Evolutionary conservation across 2,113 vertebrate genomes (phyloP).

Genomic region (Caloenas nicobarica): DNA sequence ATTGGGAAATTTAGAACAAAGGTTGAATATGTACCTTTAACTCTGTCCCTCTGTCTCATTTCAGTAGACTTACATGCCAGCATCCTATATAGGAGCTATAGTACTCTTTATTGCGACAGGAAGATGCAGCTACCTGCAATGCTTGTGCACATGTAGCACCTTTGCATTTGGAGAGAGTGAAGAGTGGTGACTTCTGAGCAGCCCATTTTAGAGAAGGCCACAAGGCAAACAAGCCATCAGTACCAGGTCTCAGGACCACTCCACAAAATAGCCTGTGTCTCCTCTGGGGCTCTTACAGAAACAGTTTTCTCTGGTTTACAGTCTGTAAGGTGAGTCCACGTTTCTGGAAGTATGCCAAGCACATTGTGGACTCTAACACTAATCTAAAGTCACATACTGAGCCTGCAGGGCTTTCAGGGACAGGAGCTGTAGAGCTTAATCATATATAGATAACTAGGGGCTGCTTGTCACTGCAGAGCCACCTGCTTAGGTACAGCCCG

Average conservation of each 20-base stretch:
- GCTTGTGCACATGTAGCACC: not conserved
- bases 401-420: not conserved
- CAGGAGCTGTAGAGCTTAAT: not conserved
- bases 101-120: not conserved
- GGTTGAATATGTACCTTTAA: not conserved
- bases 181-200: not conserved
- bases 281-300: not conserved
- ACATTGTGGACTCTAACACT: not conserved
- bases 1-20: not conserved
- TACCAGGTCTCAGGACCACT: rapidly evolving
- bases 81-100: not conserved
- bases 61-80: not conserved
- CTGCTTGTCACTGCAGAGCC: not conserved
- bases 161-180: not conserved
- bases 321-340: not conserved
- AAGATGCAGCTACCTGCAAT: not conserved
- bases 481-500: slow-evolving; percentile 10
- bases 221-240: not conserved
- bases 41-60: not conserved
- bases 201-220: not conserved
- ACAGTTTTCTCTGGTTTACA: not conserved
- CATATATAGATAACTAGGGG: not conserved
- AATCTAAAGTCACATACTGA: not conserved
- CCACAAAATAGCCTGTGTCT: rapidly evolving
- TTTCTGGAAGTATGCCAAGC: not conserved